Conservation (phyloP, 2,888 invertebrate species). For the Leucania comma region DNA sequence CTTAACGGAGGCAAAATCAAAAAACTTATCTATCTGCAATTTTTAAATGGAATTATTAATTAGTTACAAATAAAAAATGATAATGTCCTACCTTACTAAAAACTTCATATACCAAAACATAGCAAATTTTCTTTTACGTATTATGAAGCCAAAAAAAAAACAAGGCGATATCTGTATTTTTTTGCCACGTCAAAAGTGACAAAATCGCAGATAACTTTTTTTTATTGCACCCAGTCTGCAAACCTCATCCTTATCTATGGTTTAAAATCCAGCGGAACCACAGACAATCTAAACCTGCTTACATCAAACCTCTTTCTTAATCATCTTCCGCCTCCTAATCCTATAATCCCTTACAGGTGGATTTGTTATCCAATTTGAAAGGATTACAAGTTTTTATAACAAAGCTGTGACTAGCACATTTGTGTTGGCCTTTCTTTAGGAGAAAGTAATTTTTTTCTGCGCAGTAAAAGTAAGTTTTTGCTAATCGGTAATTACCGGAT, state of each 20-base stretch:
- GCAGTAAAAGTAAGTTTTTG: not conserved
- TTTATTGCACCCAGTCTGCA: not conserved
- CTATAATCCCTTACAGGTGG: constrained; percentile 70
- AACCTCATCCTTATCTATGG: not conserved
- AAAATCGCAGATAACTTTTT: not conserved
- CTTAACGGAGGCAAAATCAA: too few relatives aligned
- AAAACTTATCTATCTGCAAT: too few relatives aligned
- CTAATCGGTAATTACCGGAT: too few relatives aligned
- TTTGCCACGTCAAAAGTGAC: too few relatives aligned
- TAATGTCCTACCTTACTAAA: too few relatives aligned
- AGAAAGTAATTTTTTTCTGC: constrained; percentile 17
- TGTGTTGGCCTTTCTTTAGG: constrained; percentile 28
- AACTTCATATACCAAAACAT: too few relatives aligned
- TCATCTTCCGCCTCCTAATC: constrained; percentile 18
- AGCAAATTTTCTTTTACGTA: too few relatives aligned
- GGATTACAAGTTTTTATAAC: constrained; percentile 44
- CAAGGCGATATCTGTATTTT: too few relatives aligned
- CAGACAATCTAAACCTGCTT: not conserved
- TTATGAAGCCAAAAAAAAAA: too few relatives aligned
- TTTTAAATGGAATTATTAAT: too few relatives aligned
- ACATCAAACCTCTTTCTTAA: constrained; percentile 31
- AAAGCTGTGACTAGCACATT: constrained; percentile 56
- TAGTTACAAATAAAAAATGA: too few relatives aligned
- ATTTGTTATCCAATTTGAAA: constrained; percentile 70
- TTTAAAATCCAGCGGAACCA: constrained; percentile 21